Percentiles rank a stretch among this genome's conserved stretches.
Evolutionary conservation across 2,797 vertebrate genomes (phyloP).

Genomic region (Sphenodon punctatus): DNA sequence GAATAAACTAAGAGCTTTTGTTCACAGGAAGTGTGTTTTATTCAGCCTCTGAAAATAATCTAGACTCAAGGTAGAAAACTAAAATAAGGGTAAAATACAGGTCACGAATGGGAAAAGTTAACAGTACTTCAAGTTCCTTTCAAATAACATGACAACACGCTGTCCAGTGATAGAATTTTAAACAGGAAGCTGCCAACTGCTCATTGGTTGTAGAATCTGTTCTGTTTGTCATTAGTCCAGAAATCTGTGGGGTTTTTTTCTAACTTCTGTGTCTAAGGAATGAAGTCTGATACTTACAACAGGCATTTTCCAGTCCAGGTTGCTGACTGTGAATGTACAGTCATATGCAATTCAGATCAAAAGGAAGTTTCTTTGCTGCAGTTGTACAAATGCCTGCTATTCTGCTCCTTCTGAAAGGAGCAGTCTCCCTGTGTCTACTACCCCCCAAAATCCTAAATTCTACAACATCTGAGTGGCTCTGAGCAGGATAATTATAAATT

Average conservation of each 20-base stretch:
- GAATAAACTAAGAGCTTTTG: neutral
- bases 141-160: neutral
- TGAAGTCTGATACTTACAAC: neutral
- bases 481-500: neutral
- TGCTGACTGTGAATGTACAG: neutral
- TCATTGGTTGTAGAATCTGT: neutral
- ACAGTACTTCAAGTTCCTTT: constrained; percentile 29
- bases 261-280: neutral
- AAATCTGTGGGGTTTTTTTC: neutral
- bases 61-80: neutral
- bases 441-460: no score
- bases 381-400: neutral
- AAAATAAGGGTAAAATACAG: constrained; percentile 4
- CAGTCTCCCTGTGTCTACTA: neutral
- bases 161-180: neutral
- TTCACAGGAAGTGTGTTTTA: neutral
- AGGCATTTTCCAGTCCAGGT: neutral
- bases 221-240: neutral
- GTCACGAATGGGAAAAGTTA: neutral
- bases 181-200: neutral
- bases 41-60: neutral
- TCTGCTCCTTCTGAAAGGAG: neutral
- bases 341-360: neutral
- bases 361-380: neutral
- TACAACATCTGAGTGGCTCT: neutral